phyloP scores from a whole-genome alignment of 2,888 invertebrate genomes.

The Actias luna region DNA sequence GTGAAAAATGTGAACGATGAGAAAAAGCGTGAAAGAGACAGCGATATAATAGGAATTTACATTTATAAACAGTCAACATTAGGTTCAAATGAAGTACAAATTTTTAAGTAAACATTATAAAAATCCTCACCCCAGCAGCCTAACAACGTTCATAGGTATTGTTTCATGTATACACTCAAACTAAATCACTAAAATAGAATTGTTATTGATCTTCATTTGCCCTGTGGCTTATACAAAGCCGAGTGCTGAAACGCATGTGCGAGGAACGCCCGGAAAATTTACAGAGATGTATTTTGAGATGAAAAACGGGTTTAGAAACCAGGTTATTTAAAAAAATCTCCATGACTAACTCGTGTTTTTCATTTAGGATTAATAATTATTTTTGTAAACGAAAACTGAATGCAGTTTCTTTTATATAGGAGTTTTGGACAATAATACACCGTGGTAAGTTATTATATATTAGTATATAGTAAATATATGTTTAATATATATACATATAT shows the following conservation, averaged over 20 bases:
- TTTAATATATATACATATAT: no score
- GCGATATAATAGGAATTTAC: neutral
- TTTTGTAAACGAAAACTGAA: no score
- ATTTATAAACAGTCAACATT: neutral
- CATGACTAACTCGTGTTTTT: no score
- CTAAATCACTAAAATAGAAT: constrained; percentile 60
- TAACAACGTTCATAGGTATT: constrained; percentile 24
- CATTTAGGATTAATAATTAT: no score
- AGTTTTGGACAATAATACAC: no score
- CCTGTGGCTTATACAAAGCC: constrained; percentile 44
- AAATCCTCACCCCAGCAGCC: constrained; percentile 21
- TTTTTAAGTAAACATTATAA: constrained; percentile 1
- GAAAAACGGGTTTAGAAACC: constrained; percentile 2
- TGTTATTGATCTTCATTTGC: constrained; percentile 71
- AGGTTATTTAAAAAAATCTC: neutral
- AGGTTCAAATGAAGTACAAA: neutral
- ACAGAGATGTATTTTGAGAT: constrained; percentile 44
- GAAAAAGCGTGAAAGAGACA: neutral
- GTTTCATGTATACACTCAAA: constrained; percentile 31
- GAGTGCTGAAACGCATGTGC: constrained; percentile 67
- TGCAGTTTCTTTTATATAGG: no score
- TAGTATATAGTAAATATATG: no score
- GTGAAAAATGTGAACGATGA: neutral
- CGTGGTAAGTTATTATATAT: no score
- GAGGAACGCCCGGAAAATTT: constrained; percentile 48